Evolutionary conservation across 1,140 invertebrate genomes (phyloP).

Genomic region (Diplogasteroides magnus): DNA sequence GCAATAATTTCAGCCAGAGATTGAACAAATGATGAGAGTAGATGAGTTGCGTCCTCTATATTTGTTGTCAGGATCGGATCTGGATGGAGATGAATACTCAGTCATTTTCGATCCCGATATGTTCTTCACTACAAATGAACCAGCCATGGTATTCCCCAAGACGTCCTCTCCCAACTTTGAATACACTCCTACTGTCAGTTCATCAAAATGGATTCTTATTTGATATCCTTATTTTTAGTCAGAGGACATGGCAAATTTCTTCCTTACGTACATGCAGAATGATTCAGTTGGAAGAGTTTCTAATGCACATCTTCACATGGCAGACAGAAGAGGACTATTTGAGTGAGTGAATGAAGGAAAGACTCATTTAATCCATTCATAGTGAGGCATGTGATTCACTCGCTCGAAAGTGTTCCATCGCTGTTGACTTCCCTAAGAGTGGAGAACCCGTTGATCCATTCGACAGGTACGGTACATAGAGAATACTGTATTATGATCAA

Average conservation of each 20-base stretch:
- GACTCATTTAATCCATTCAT: slow-evolving; percentile 21
- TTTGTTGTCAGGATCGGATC: slow-evolving; percentile 49
- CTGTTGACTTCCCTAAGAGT: slow-evolving; percentile 55
- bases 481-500: too few species aligned
- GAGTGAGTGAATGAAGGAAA: too few species aligned
- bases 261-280: slow-evolving; percentile 44
- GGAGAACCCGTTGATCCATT: slow-evolving; percentile 35
- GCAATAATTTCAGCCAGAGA: too few species aligned
- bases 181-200: slow-evolving; percentile 17
- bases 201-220: slow-evolving; percentile 3
- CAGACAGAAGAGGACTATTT: slow-evolving; percentile 36
- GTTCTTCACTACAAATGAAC: slow-evolving; percentile 43
- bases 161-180: slow-evolving; percentile 22
- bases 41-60: too few species aligned
- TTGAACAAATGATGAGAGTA: too few species aligned
- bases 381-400: slow-evolving; percentile 35
- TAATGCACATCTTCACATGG: slow-evolving; percentile 47
- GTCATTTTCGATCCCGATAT: slow-evolving; percentile 56
- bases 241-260: slow-evolving; percentile 47
- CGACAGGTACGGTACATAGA: slow-evolving; percentile 21
- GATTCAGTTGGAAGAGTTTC: slow-evolving; percentile 47
- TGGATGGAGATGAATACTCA: slow-evolving; percentile 58
- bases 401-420: slow-evolving; percentile 43
- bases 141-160: slow-evolving; percentile 53
- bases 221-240: slow-evolving; percentile 25